Evolutionary conservation across 2,113 vertebrate genomes (phyloP), one percentile per base, ranked within the genome.

Genomic region (Tragelaphus imberbis): DNA sequence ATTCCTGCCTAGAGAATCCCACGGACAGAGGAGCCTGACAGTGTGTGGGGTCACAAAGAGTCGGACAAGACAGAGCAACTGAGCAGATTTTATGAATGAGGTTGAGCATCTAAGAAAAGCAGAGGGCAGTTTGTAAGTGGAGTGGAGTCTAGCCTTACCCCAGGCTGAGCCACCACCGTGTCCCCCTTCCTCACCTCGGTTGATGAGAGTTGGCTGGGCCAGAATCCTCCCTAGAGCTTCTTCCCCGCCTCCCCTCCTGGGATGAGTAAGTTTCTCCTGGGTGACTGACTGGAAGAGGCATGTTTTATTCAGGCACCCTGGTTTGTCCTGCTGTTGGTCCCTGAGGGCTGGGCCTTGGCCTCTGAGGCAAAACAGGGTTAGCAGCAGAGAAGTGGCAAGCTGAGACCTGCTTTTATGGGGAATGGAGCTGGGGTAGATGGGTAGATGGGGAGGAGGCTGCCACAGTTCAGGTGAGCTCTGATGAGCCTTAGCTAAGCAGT

Each of bases 281-380:
- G 84, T 12, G 77, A 82, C 92, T 7, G 77, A 85, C 92, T 92
- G 92, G 96, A 87, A 96, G 92, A 98, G 84, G 53, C 90, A 40
- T 88, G 93, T 92, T 94, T 86, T 84, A 65, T 87, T 95, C 84
- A 90, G 75, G 63, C 44, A 88, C 85, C 95, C 96, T 94, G 84
- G 96, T 97, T 90, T 94, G 94, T 96, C 96, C 92, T 95, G 97
- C 94, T 96, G 90, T 88, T 90, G 75, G 92, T 97, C 90, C 75
- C 95, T 27, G 40, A 84, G 96, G 92, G 95, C 53, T 96, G 80
- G 49, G 58, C 63, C 92, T 94, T 95, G 88, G 94, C 87, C 63
- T 95, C 84, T 27, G 58, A 85, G 28, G 53, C 40, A 44, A 75
- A 77, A 44, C 36, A 30, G 77, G 81, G 55, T 55, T 23, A 71